Percentiles rank a stretch among this genome's conserved stretches.
These are phyloP conservation scores for Malurus leucopterus DNA, from an alignment of 2,797 vertebrate species.

Conservation along the genomic window DNA sequence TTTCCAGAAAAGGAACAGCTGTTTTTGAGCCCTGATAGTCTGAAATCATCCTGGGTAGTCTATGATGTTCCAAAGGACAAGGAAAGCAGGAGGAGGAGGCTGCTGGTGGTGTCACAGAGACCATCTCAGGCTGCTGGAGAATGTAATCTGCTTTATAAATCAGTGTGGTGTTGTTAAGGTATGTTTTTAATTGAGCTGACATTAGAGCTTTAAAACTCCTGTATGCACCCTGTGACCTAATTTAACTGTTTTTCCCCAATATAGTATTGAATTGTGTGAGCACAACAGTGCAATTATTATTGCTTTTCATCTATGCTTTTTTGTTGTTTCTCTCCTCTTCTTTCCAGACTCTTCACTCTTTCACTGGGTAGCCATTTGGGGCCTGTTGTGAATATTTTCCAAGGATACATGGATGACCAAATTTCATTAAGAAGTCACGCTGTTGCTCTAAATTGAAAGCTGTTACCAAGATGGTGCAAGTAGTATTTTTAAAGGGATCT, in stretches of 20 bases:
- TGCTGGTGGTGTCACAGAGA: slow-evolving; percentile 77
- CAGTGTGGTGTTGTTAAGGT: slow-evolving; percentile 33
- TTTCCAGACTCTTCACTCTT: slow-evolving; percentile 12
- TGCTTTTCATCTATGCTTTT: slow-evolving; percentile 10
- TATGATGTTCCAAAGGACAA: slow-evolving; percentile 40
- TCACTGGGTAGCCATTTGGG: not conserved
- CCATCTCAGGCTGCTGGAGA: slow-evolving; percentile 64
- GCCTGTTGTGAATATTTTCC: not conserved
- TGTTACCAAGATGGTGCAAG: not conserved
- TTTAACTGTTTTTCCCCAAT: slow-evolving; percentile 58
- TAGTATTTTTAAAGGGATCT: not conserved
- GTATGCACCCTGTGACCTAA: slow-evolving; percentile 19
- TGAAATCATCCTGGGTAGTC: slow-evolving; percentile 52
- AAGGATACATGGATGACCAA: not conserved
- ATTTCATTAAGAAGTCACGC: not conserved
- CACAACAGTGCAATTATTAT: slow-evolving; percentile 14
- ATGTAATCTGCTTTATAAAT: slow-evolving; percentile 71
- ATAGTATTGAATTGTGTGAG: not conserved
- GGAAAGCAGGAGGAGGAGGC: not conserved
- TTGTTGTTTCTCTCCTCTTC: not conserved
- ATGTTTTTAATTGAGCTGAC: slow-evolving; percentile 57
- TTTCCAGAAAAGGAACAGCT: slow-evolving; percentile 72
- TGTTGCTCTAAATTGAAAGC: not conserved
- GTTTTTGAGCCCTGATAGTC: slow-evolving; percentile 56
- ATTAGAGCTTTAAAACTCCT: slow-evolving; percentile 50